A percentile compares a stretch with the other conserved stretches of the same genome.
phyloP scores from a whole-genome alignment of 1,140 invertebrate species.

The Drosophila cardini region DNA sequence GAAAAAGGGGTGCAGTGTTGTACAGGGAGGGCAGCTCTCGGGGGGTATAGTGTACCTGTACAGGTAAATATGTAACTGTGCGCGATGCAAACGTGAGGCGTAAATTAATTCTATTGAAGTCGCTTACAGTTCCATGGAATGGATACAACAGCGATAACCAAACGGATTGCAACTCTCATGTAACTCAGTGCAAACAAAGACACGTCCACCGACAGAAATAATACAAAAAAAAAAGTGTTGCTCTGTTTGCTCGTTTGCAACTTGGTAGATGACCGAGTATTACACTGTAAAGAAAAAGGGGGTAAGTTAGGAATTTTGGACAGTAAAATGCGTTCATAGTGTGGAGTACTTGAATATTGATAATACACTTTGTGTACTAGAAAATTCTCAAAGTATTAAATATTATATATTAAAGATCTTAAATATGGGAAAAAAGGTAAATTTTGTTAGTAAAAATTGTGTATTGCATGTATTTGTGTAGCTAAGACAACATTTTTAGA shows the following conservation, averaged over 20 bases:
- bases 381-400: too few species aligned
- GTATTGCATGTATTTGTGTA: too few species aligned
- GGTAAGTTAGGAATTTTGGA: too few species aligned
- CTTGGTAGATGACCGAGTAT: slow-evolving; percentile 30
- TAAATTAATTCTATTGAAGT: slow-evolving; percentile 84
- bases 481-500: too few species aligned
- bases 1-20: neutral
- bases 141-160: slow-evolving; percentile 44
- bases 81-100: slow-evolving; percentile 74
- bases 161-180: slow-evolving; percentile 23
- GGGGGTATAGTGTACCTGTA: slow-evolving; percentile 16
- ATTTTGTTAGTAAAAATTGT: too few species aligned
- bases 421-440: too few species aligned
- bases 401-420: too few species aligned
- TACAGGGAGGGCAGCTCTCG: neutral
- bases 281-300: too few species aligned
- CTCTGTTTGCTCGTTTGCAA: slow-evolving; percentile 70
- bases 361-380: too few species aligned
- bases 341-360: too few species aligned
- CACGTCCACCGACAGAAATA: neutral
- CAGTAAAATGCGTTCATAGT: too few species aligned
- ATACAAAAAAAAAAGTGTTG: slow-evolving; percentile 75
- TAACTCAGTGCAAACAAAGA: slow-evolving; percentile 30
- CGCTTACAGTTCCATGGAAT: slow-evolving; percentile 80
- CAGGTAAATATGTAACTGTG: slow-evolving; percentile 43